Percentiles rank a stretch among this genome's conserved stretches.
Conservation (phyloP, 1,140 invertebrate genomes). For the Zaprionus capensis region DNA sequence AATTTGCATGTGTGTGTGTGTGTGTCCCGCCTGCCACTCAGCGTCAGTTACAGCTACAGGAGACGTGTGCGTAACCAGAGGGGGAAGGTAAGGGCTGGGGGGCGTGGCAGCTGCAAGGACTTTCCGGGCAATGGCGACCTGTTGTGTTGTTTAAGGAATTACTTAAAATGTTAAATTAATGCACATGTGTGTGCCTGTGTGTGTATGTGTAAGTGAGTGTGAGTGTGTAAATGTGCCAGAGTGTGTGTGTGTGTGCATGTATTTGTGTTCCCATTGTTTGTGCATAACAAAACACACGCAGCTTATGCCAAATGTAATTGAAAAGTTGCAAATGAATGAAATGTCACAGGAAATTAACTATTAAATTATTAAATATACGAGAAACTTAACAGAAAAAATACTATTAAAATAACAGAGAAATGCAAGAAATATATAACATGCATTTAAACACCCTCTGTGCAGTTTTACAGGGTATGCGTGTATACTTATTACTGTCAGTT, state of each 20-base stretch:
- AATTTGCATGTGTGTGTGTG: conserved; percentile 56
- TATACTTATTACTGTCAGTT: conserved; percentile 23
- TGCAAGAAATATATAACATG: not conserved
- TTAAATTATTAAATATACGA: not conserved
- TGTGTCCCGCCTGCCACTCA: conserved; percentile 63
- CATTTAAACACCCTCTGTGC: not conserved
- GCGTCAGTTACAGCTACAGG: conserved; percentile 67
- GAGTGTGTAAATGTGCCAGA: conserved; percentile 18
- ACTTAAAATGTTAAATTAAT: conserved; percentile 63
- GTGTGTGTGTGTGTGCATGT: not conserved
- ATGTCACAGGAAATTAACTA: not conserved
- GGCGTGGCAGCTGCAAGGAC: conserved; percentile 32
- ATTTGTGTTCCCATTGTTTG: not conserved
- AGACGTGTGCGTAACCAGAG: conserved; percentile 18
- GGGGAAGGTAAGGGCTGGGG: not conserved
- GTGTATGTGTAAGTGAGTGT: not conserved
- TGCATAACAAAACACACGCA: not conserved
- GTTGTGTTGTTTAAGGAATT: conserved; percentile 78
- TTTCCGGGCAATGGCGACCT: conserved; percentile 59
- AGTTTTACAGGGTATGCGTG: not conserved
- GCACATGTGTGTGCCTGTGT: conserved; percentile 39
- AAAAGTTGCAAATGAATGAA: not conserved
- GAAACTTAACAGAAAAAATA: not conserved
- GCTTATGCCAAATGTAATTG: conserved; percentile 2
- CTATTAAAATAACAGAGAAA: not conserved